Conservation (phyloP, 2,888 invertebrate species). For the Serrognathus titanus region DNA sequence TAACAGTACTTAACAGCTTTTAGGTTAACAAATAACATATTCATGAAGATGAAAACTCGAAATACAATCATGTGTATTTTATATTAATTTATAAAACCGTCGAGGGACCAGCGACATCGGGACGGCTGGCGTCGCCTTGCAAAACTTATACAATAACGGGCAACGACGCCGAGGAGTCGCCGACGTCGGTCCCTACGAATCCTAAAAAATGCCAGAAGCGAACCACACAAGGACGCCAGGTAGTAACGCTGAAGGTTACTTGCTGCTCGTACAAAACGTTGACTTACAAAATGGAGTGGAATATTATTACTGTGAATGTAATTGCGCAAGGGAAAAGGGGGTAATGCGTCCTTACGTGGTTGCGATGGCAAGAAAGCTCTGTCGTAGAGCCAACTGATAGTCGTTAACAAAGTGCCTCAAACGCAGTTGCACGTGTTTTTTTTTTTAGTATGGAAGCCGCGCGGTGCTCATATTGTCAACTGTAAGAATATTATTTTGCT, state of each 20-base stretch:
- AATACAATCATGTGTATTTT: slow-evolving; percentile 44
- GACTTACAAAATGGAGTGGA: neutral
- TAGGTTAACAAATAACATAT: slow-evolving; percentile 52
- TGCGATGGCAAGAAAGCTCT: slow-evolving; percentile 26
- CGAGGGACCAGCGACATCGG: neutral
- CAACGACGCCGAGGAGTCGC: too few relatives aligned
- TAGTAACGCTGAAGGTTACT: neutral
- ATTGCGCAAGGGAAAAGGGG: neutral
- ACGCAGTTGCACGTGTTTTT: slow-evolving; percentile 39
- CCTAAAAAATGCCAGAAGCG: too few relatives aligned
- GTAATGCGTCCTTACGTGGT: slow-evolving; percentile 23
- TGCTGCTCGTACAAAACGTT: slow-evolving; percentile 1
- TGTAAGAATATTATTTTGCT: slow-evolving; percentile 4
- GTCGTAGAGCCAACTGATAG: slow-evolving; percentile 31
- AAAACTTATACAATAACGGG: too few relatives aligned
- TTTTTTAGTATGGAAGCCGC: slow-evolving; percentile 38
- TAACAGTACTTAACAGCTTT: slow-evolving; percentile 53
- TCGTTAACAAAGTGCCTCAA: slow-evolving; percentile 42
- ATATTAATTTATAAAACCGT: neutral
- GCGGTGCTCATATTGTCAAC: slow-evolving; percentile 29
- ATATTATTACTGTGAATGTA: too few relatives aligned
- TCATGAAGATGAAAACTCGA: slow-evolving; percentile 49
- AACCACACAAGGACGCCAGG: too few relatives aligned
- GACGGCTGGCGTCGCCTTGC: too few relatives aligned
- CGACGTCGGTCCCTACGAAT: too few relatives aligned